Evolutionary conservation across 2,113 vertebrate genomes (phyloP).

Genomic region (Himantopus leucocephalus): DNA sequence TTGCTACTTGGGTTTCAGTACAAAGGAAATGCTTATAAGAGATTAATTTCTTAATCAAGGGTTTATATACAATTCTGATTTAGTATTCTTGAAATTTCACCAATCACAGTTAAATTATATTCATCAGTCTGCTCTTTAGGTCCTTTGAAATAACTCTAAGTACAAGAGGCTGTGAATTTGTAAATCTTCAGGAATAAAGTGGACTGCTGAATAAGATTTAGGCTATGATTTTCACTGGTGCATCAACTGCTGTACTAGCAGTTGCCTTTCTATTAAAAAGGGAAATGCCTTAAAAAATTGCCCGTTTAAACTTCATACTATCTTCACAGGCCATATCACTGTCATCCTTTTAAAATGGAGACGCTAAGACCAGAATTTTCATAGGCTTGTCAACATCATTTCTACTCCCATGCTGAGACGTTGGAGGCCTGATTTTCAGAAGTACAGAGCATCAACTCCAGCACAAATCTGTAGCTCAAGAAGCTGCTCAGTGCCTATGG

Average conservation of each 20-base stretch:
- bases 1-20: background rate
- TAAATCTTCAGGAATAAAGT: slow-evolving; percentile 4
- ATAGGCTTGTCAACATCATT: background rate
- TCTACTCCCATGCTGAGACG: background rate
- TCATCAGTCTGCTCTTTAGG: slow-evolving; percentile 20
- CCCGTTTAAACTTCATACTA: background rate
- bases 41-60: slow-evolving; percentile 47
- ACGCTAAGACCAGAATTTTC: background rate
- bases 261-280: background rate
- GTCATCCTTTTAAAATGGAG: background rate
- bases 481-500: background rate
- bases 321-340: background rate
- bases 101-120: slow-evolving; percentile 39
- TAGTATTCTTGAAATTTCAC: slow-evolving; percentile 18
- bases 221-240: background rate
- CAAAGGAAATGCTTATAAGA: slow-evolving; percentile 29
- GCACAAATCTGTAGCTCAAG: background rate
- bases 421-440: background rate
- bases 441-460: background rate
- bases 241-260: background rate
- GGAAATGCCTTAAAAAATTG: background rate
- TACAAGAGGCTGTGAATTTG: background rate
- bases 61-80: slow-evolving; percentile 28
- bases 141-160: slow-evolving; percentile 14
- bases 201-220: background rate